These are phyloP conservation scores for Nothocercus nigrocapillus DNA, from an alignment of 2,113 vertebrate species.

Conservation along the genomic window DNA sequence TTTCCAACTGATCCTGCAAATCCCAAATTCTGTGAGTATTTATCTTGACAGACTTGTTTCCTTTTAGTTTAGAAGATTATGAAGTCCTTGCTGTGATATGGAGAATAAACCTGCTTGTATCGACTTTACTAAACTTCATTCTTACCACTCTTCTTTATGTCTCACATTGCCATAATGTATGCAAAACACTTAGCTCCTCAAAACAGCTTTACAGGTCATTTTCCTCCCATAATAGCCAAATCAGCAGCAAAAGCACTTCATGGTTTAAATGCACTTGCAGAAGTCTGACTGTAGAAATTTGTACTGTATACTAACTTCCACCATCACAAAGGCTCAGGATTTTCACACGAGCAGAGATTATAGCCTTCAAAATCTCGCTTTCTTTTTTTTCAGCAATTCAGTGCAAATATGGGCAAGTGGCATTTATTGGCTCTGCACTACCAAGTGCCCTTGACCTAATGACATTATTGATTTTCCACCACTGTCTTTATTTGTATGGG, in stretches of 20 bases:
- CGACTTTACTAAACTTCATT: conserved; percentile 71
- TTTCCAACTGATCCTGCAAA: conserved; percentile 65
- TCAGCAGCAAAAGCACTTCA: conserved; percentile 67
- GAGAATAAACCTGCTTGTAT: conserved; percentile 66
- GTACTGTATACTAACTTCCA: conserved; percentile 44
- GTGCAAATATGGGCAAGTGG: conserved; percentile 12
- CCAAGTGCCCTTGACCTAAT: conserved; percentile 62
- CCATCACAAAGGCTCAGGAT: conserved; percentile 19
- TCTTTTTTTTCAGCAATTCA: neutral
- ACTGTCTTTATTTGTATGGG: conserved; percentile 54
- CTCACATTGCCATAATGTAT: conserved; percentile 69
- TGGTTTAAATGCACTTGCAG: conserved; percentile 63
- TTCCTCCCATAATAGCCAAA: conserved; percentile 73
- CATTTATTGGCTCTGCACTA: conserved; percentile 17
- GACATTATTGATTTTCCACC: conserved; percentile 57
- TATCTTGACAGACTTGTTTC: conserved; percentile 48
- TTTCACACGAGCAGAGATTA: conserved; percentile 61
- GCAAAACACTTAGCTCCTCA: conserved; percentile 73
- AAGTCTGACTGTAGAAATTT: conserved; percentile 57
- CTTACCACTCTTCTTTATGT: conserved; percentile 60
- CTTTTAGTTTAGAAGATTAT: conserved; percentile 60
- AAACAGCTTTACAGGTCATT: conserved; percentile 75
- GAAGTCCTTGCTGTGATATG: conserved; percentile 32
- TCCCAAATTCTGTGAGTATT: conserved; percentile 40
- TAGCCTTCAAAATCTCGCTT: conserved; percentile 37